These are phyloP conservation scores for Melanocharis versteri DNA, from an alignment of 2,113 vertebrate species.

Conservation along the genomic window DNA sequence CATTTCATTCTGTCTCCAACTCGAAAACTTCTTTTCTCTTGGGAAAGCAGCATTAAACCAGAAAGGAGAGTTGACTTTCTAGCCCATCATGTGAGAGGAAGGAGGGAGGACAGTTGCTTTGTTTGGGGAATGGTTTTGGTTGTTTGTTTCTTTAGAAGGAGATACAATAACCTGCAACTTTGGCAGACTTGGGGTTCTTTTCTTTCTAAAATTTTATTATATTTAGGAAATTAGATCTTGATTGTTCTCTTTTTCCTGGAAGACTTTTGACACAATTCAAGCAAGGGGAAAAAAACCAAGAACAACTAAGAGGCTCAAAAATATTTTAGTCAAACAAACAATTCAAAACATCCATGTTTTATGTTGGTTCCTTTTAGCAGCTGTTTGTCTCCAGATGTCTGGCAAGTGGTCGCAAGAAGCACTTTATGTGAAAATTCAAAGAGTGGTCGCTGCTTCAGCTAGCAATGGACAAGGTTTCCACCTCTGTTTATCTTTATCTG, in stretches of 20 bases:
- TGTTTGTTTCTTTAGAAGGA: background rate
- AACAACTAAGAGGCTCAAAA: background rate
- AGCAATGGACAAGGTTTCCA: background rate
- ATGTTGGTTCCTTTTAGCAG: background rate
- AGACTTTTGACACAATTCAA: background rate
- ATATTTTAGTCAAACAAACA: background rate
- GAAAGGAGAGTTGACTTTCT: background rate
- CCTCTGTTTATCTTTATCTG: background rate
- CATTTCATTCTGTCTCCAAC: background rate
- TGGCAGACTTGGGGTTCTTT: background rate
- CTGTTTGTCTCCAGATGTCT: background rate
- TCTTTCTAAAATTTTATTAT: background rate
- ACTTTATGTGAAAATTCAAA: background rate
- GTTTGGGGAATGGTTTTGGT: background rate
- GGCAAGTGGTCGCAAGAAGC: background rate
- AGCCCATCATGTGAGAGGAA: fast-evolving
- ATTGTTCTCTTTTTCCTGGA: background rate
- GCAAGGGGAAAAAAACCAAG: background rate
- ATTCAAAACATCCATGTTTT: background rate
- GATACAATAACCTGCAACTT: background rate
- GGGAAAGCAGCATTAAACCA: background rate
- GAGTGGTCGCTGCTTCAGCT: background rate
- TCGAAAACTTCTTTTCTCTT: background rate
- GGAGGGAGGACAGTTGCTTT: background rate
- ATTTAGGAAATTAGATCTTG: background rate